Evolutionary conservation across 2,113 vertebrate species (phyloP).

Genomic region (Empidonax traillii): DNA sequence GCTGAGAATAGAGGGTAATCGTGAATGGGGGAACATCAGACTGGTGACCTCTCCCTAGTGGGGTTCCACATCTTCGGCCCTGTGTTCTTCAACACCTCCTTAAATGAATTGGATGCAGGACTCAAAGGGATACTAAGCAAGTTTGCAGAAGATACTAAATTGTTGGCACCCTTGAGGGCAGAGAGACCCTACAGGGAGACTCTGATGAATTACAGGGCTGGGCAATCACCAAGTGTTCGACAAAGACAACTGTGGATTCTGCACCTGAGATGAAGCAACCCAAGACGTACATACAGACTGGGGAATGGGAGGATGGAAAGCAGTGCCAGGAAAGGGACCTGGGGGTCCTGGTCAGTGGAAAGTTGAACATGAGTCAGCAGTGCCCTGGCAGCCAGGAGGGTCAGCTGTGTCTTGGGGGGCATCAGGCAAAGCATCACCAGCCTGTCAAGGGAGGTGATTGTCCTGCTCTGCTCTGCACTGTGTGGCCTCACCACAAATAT

Average conservation of each 20-base stretch:
- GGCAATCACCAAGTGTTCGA: background rate
- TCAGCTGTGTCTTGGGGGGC: rapidly evolving
- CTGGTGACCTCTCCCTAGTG: background rate
- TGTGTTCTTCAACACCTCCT: background rate
- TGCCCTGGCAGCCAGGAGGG: background rate
- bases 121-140: background rate
- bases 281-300: background rate
- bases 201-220: background rate
- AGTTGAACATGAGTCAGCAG: background rate
- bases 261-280: background rate
- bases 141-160: background rate
- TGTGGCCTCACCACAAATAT: rapidly evolving
- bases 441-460: rapidly evolving
- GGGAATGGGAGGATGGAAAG: background rate
- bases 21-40: background rate
- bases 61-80: background rate
- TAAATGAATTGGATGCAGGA: background rate
- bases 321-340: rapidly evolving
- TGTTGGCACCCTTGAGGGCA: background rate
- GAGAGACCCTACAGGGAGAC: background rate
- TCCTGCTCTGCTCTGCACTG: rapidly evolving
- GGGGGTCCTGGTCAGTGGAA: rapidly evolving
- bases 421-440: background rate
- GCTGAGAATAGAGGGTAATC: no score
- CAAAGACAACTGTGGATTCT: background rate